Conservation (phyloP, 1,140 invertebrate species). For the Druon quercuslanigerum region DNA sequence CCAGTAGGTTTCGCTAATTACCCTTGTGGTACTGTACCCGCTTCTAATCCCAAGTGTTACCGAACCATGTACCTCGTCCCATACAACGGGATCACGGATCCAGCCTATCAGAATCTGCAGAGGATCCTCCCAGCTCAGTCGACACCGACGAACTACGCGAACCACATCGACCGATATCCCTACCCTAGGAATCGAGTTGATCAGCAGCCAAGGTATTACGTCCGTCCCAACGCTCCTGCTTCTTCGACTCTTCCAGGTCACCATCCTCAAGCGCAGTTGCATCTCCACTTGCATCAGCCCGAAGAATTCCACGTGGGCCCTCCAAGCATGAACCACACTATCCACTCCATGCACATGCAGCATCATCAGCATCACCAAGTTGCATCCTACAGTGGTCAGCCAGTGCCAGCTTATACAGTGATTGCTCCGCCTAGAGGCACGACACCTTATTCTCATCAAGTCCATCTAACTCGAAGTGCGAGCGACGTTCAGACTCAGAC, state of each 20-base stretch:
- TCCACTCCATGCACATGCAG: slow-evolving; percentile 57
- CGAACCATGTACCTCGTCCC: slow-evolving; percentile 85
- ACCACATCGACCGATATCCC: slow-evolving; percentile 71
- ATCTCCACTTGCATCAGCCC: slow-evolving; percentile 67
- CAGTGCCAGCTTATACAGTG: slow-evolving; percentile 60
- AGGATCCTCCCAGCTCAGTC: slow-evolving; percentile 69
- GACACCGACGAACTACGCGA: slow-evolving; percentile 66
- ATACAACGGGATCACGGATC: slow-evolving; percentile 78
- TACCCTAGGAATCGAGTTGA: slow-evolving; percentile 60
- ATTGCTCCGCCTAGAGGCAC: slow-evolving; percentile 56
- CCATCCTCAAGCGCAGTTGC: slow-evolving; percentile 55
- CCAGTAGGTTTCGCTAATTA: slow-evolving; percentile 50
- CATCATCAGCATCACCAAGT: slow-evolving; percentile 58
- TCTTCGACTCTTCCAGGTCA: slow-evolving; percentile 41
- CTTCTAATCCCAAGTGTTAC: slow-evolving; percentile 66
- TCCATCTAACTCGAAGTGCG: slow-evolving; percentile 52
- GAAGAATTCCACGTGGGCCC: slow-evolving; percentile 62
- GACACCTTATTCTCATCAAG: slow-evolving; percentile 44
- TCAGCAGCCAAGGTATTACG: slow-evolving; percentile 60
- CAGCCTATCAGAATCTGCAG: slow-evolving; percentile 72
- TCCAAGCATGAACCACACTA: slow-evolving; percentile 42
- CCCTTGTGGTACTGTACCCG: slow-evolving; percentile 48
- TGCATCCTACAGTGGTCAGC: slow-evolving; percentile 57
- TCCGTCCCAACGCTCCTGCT: slow-evolving; percentile 50
- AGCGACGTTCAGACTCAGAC: slow-evolving; percentile 66